phyloP scores from a whole-genome alignment of 2,888 invertebrate genomes.

The Coronaproctus castanopsis region DNA sequence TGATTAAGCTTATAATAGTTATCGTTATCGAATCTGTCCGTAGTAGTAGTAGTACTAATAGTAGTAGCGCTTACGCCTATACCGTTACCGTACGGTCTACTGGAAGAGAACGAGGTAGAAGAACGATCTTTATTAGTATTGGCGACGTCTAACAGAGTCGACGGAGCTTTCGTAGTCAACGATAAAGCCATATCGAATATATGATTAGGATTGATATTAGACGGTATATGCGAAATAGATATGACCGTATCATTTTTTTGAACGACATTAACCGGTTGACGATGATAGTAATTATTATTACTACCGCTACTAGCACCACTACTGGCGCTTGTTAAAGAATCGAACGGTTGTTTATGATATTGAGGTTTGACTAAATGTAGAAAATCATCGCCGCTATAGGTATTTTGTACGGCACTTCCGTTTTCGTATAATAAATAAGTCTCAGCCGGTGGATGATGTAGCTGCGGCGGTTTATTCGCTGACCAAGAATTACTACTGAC shows the following conservation, averaged over 20 bases:
- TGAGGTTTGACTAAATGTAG: slow-evolving; percentile 19
- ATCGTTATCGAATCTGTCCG: no score
- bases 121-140: slow-evolving; percentile 8
- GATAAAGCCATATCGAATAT: slow-evolving; percentile 9
- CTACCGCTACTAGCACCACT: neutral
- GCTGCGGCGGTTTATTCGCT: neutral
- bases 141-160: slow-evolving; percentile 6
- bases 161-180: neutral
- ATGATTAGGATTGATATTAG: slow-evolving; percentile 9
- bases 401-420: slow-evolving; percentile 27
- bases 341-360: neutral
- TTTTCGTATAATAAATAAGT: slow-evolving; percentile 29
- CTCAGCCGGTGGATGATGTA: slow-evolving; percentile 24
- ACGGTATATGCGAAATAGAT: neutral
- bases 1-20: no score
- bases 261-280: no score
- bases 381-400: slow-evolving; percentile 26
- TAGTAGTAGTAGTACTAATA: no score
- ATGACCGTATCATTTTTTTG: neutral
- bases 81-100: neutral
- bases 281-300: no score
- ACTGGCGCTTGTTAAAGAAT: neutral
- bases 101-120: slow-evolving; percentile 16
- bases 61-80: no score
- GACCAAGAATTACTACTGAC: neutral